Evolutionary conservation across 53 echinoderm and acorn worm genomes (phyloP).

Genomic region (Temnopleurus reevesii): DNA sequence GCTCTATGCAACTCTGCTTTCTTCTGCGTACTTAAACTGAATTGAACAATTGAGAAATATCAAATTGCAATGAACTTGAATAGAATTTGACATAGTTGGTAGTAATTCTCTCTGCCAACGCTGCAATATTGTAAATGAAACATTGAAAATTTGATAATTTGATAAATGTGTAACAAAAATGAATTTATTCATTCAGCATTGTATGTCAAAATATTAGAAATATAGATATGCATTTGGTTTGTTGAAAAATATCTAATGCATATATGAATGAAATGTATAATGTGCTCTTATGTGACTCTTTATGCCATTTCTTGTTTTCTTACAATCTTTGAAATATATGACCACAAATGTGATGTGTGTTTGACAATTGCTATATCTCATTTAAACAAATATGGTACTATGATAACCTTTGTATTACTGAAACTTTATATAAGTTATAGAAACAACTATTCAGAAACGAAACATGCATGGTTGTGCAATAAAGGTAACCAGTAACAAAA

Average conservation of each 20-base stretch:
- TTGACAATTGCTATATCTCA: slow-evolving; percentile 47
- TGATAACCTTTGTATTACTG: slow-evolving; percentile 43
- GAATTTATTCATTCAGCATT: neutral
- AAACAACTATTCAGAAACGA: slow-evolving; percentile 60
- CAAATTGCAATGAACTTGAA: neutral
- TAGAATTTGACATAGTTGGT: slow-evolving; percentile 1
- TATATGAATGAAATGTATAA: neutral
- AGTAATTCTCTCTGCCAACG: neutral
- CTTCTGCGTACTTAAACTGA: neutral
- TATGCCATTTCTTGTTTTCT: slow-evolving; percentile 17
- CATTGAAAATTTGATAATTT: neutral
- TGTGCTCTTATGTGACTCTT: neutral
- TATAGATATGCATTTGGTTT: neutral
- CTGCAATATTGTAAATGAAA: neutral
- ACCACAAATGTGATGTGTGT: slow-evolving; percentile 36
- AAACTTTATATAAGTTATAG: slow-evolving; percentile 55
- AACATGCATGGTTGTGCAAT: slow-evolving; percentile 60
- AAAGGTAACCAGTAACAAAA: slow-evolving; percentile 55
- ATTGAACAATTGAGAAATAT: neutral
- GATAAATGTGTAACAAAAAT: neutral
- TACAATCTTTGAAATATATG: slow-evolving; percentile 20
- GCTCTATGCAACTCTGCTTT: slow-evolving; percentile 29
- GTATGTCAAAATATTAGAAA: neutral
- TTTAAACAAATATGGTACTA: slow-evolving; percentile 56
- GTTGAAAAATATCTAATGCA: neutral